Conservation (phyloP, 2,888 invertebrate species). For the Horisme vitalbata region DNA sequence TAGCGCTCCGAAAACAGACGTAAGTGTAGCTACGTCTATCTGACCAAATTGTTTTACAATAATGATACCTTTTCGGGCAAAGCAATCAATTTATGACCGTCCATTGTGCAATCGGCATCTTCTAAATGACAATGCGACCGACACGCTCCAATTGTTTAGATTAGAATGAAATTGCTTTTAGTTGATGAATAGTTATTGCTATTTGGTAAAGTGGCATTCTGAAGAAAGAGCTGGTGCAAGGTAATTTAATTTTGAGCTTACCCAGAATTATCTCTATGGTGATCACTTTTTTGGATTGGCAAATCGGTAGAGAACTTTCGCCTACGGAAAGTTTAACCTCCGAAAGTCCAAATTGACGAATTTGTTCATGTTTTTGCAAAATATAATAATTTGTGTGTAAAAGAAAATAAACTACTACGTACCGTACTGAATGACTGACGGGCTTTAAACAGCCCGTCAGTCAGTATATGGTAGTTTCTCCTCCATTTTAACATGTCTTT, state of each 20-base stretch:
- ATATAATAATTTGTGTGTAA: too few species aligned
- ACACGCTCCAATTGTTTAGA: constrained; percentile 48
- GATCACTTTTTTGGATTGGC: too few species aligned
- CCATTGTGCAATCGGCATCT: constrained; percentile 41
- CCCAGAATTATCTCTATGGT: too few species aligned
- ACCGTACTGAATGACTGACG: constrained; percentile 11
- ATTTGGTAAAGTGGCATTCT: constrained; percentile 13
- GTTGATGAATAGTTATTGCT: constrained; percentile 35
- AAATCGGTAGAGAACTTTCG: too few species aligned
- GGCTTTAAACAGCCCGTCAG: constrained; percentile 12
- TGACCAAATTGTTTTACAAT: constrained; percentile 10
- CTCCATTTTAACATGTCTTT: constrained; percentile 9
- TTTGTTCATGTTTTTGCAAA: too few species aligned
- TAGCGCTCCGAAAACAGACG: too few species aligned
- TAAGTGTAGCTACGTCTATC: too few species aligned
- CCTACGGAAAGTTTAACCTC: too few species aligned
- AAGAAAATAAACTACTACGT: constrained; percentile 7
- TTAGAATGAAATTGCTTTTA: constrained; percentile 41
- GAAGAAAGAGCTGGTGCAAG: not conserved
- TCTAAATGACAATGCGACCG: constrained; percentile 41
- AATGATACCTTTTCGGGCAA: constrained; percentile 32
- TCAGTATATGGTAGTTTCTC: constrained; percentile 15
- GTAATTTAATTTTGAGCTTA: too few species aligned
- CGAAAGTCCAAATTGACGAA: too few species aligned
- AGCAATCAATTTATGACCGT: constrained; percentile 51